Evolutionary conservation across 1,140 invertebrate genomes (phyloP).

Genomic region (Rhagoletis pomonella): DNA sequence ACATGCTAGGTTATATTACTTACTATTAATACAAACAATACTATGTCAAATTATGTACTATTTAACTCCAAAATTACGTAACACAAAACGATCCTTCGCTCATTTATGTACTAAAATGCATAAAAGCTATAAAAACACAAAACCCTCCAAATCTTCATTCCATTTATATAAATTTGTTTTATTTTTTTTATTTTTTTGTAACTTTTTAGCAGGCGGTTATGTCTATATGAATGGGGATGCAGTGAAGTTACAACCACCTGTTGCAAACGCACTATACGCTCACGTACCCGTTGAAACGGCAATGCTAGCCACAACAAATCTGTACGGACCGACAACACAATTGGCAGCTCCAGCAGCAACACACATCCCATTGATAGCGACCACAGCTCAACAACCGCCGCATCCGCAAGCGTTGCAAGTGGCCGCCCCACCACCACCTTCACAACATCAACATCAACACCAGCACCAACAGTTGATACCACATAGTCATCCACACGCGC

Average conservation of each 20-base stretch:
- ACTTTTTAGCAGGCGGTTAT: slow-evolving; percentile 66
- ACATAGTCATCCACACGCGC: slow-evolving; percentile 57
- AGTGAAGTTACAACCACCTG: slow-evolving; percentile 70
- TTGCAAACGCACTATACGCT: slow-evolving; percentile 64
- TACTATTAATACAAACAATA: too few species aligned
- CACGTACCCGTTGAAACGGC: slow-evolving; percentile 74
- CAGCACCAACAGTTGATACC: slow-evolving; percentile 55
- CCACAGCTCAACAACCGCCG: slow-evolving; percentile 63
- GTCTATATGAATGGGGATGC: slow-evolving; percentile 73
- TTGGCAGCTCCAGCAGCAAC: slow-evolving; percentile 69
- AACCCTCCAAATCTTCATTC: neutral
- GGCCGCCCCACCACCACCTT: slow-evolving; percentile 49
- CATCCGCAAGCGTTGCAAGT: slow-evolving; percentile 62
- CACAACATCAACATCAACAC: slow-evolving; percentile 35
- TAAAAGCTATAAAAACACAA: neutral
- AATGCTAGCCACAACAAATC: slow-evolving; percentile 70
- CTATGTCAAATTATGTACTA: too few species aligned
- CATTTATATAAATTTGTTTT: neutral
- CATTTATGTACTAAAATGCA: neutral
- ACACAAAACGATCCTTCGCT: neutral
- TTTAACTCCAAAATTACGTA: too few species aligned
- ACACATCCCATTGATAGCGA: slow-evolving; percentile 71
- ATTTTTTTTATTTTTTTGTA: slow-evolving; percentile 1
- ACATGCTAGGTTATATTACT: too few species aligned
- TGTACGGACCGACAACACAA: slow-evolving; percentile 69